These are phyloP conservation scores for Tupiocoris notatus DNA, from an alignment of 2,888 invertebrate genomes.

Conservation along the genomic window DNA sequence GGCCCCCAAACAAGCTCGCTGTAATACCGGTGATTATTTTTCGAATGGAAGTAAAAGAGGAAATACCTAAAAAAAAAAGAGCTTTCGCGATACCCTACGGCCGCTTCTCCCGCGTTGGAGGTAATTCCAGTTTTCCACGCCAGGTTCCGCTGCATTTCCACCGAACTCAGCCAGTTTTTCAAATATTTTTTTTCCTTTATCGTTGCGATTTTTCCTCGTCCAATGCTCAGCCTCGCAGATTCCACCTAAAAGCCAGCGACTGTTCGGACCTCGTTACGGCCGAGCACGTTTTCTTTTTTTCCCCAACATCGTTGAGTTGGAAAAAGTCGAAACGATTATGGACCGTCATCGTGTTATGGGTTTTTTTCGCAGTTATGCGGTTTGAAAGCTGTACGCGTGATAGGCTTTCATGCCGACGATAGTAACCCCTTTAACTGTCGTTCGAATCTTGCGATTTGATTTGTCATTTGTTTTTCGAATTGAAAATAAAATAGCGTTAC, in stretches of 20 bases:
- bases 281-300: not conserved
- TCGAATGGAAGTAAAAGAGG: not conserved
- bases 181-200: not conserved
- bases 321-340: not conserved
- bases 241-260: not conserved
- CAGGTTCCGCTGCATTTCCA: not conserved
- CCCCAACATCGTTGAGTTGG: not conserved
- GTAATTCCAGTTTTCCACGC: not conserved
- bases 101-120: not conserved
- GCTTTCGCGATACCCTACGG: not conserved
- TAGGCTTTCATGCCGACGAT: too few relatives aligned
- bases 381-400: not conserved
- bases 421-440: not conserved
- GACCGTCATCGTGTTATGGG: not conserved
- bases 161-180: not conserved
- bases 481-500: not conserved
- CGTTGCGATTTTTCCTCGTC: not conserved
- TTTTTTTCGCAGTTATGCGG: not conserved
- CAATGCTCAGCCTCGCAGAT: not conserved
- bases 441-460: not conserved
- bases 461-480: not conserved
- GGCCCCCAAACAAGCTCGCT: not conserved
- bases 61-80: not conserved
- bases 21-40: not conserved
- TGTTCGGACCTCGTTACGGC: not conserved